Evolutionary conservation across 2,888 invertebrate genomes (phyloP).

Genomic region (Ornithoptera priamus): DNA sequence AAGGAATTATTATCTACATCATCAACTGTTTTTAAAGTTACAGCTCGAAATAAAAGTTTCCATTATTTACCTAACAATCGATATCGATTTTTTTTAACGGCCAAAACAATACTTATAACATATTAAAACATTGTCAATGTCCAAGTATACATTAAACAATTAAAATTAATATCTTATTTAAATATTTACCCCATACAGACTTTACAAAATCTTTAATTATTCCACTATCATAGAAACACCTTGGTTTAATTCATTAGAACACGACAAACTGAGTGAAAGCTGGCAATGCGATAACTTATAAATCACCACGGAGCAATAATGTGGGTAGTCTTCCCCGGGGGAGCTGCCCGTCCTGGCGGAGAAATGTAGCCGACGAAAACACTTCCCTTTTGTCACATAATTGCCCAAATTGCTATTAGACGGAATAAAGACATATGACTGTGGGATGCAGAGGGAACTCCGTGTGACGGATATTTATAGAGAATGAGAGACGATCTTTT

Average conservation of each 20-base stretch:
- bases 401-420: slow-evolving; percentile 79
- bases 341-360: slow-evolving; percentile 42
- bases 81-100: too few relatives aligned
- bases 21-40: too few relatives aligned
- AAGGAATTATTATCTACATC: too few relatives aligned
- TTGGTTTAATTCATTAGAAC: neutral
- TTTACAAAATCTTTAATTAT: neutral
- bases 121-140: too few relatives aligned
- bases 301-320: slow-evolving; percentile 75
- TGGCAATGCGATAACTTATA: slow-evolving; percentile 55
- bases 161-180: too few relatives aligned
- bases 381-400: slow-evolving; percentile 78
- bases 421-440: slow-evolving; percentile 78
- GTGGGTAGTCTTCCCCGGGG: slow-evolving; percentile 63
- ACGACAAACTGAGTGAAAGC: slow-evolving; percentile 37
- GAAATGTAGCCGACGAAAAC: slow-evolving; percentile 66
- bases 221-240: neutral
- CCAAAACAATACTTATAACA: too few relatives aligned
- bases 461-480: slow-evolving; percentile 39
- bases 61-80: too few relatives aligned
- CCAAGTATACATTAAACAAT: too few relatives aligned
- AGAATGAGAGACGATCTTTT: slow-evolving; percentile 70
- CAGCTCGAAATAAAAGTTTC: too few relatives aligned
- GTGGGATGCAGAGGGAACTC: slow-evolving; percentile 40
- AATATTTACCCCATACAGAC: too few relatives aligned